Percentiles rank a stretch among this genome's conserved stretches.
phyloP scores from a whole-genome alignment of 2,797 vertebrate genomes.

The Rhadinocentrus ornatus region DNA sequence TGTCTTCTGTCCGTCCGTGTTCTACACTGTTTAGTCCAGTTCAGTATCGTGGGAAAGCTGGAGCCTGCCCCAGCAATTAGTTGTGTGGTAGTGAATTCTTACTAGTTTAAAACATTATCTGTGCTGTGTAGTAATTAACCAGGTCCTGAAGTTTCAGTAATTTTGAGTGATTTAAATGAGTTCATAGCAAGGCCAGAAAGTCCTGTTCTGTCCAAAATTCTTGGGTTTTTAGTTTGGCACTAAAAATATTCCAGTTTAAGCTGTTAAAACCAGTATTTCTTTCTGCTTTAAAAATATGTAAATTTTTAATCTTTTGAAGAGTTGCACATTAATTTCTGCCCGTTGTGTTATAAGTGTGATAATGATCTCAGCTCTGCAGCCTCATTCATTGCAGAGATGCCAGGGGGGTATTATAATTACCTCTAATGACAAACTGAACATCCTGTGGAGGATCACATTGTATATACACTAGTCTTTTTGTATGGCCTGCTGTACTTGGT shows the following conservation, averaged over 20 bases:
- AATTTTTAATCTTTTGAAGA: not conserved
- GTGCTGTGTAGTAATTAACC: too few species aligned
- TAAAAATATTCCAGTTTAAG: too few species aligned
- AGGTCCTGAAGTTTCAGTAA: too few species aligned
- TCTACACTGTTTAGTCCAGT: too few species aligned
- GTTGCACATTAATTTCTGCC: not conserved
- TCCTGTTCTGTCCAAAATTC: not conserved
- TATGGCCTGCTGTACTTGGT: slow-evolving; percentile 10
- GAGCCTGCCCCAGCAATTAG: too few species aligned
- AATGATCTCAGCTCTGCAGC: not conserved
- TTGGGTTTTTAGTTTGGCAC: not conserved
- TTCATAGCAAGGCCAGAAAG: too few species aligned
- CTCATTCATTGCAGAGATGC: not conserved
- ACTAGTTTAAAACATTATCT: too few species aligned
- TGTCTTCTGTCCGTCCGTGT: too few species aligned
- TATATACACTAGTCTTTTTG: not conserved
- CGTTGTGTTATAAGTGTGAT: not conserved
- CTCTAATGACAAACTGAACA: slow-evolving; percentile 1
- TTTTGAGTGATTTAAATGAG: too few species aligned
- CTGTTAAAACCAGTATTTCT: not conserved
- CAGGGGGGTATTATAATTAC: not conserved
- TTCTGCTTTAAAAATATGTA: not conserved
- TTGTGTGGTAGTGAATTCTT: too few species aligned
- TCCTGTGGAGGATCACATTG: not conserved
- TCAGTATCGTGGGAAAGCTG: too few species aligned